Conservation (phyloP, 1,140 invertebrate genomes). For the Bombus huntii region DNA sequence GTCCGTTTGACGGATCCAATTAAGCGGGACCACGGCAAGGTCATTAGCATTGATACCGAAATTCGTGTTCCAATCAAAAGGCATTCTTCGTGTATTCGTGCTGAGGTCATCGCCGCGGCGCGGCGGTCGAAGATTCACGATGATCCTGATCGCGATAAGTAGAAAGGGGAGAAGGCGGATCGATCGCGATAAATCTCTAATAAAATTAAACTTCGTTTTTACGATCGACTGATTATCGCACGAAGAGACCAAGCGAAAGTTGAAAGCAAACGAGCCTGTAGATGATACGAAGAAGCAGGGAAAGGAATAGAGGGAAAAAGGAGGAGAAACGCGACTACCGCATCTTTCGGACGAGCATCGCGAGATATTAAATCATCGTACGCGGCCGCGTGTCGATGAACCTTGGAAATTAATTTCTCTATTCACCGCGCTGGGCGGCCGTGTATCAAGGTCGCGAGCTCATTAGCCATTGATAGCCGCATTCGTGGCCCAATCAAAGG, state of each 20-base stretch:
- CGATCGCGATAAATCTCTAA: not conserved
- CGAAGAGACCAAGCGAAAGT: not conserved
- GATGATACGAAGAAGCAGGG: not conserved
- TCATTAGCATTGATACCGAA: constrained; percentile 71
- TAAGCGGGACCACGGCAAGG: constrained; percentile 55
- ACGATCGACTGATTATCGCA: not conserved
- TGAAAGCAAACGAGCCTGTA: not conserved
- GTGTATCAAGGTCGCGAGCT: constrained; percentile 66
- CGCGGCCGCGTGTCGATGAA: constrained; percentile 22
- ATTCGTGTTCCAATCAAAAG: constrained; percentile 74
- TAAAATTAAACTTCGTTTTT: not conserved
- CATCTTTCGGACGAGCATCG: not conserved
- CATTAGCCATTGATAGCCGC: constrained; percentile 70
- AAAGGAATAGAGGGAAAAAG: no score
- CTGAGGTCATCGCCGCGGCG: constrained; percentile 65
- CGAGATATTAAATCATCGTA: constrained; percentile 20
- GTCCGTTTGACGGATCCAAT: constrained; percentile 65
- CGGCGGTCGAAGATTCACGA: not conserved
- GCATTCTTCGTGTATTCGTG: constrained; percentile 74
- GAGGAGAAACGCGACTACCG: no score
- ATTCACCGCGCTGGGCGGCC: constrained; percentile 53
- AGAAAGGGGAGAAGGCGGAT: not conserved
- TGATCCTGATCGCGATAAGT: not conserved
- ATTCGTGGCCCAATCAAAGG: constrained; percentile 74
- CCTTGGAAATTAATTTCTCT: constrained; percentile 57